A percentile compares a stretch with the other conserved stretches of the same genome.
Evolutionary conservation across 1,140 invertebrate genomes (phyloP).

Genomic region (Paraescarpia echinospica): DNA sequence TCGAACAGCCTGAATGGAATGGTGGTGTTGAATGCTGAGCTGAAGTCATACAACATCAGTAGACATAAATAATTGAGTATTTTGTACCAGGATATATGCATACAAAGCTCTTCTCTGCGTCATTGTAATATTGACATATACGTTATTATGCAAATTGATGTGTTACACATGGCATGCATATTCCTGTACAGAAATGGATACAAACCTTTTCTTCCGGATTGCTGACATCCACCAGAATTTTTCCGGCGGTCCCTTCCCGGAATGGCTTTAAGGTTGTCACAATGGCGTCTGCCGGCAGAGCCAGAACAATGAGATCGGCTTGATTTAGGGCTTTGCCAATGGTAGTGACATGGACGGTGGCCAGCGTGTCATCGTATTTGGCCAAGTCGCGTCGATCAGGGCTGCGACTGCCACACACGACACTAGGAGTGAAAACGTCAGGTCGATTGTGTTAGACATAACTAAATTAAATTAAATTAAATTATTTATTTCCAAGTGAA

Average conservation of each 20-base stretch:
- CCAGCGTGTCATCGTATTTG: conserved; percentile 29
- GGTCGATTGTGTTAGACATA: neutral
- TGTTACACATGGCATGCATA: neutral
- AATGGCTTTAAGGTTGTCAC: conserved; percentile 32
- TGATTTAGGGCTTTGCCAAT: conserved; percentile 35
- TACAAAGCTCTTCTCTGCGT: too few relatives aligned
- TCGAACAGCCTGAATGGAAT: too few relatives aligned
- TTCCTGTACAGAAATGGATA: neutral
- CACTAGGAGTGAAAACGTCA: neutral
- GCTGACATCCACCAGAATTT: conserved; percentile 16
- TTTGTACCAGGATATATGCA: too few relatives aligned
- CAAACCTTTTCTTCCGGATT: conserved; percentile 14
- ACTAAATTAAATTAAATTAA: too few relatives aligned
- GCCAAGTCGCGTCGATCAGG: conserved; percentile 39
- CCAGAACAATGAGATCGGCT: conserved; percentile 41
- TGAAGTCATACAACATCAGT: too few relatives aligned
- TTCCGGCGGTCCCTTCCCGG: conserved; percentile 31
- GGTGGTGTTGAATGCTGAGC: too few relatives aligned
- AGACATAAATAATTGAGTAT: too few relatives aligned
- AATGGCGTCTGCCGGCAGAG: conserved; percentile 46
- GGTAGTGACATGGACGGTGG: conserved; percentile 23
- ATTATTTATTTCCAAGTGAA: too few relatives aligned
- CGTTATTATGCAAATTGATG: too few relatives aligned
- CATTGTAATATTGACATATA: too few relatives aligned
- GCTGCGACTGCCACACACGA: conserved; percentile 41